These are phyloP conservation scores for Semotilus atromaculatus DNA, from an alignment of 2,797 vertebrate species.

Conservation along the genomic window DNA sequence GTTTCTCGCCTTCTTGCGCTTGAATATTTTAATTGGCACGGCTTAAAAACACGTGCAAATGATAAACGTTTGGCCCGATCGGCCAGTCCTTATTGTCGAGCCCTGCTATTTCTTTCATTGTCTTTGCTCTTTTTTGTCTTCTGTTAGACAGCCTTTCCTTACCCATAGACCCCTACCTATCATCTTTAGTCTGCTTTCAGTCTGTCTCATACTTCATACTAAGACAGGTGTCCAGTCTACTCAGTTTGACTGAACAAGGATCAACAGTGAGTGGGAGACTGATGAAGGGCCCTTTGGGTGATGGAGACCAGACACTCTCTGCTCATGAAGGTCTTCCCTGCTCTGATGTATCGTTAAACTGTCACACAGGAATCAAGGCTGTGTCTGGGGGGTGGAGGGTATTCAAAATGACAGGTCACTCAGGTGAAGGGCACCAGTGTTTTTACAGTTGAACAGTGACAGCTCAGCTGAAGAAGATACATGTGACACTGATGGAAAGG, in stretches of 20 bases:
- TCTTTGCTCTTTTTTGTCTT: neutral
- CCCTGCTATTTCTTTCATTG: neutral
- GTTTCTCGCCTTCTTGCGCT: too few relatives aligned
- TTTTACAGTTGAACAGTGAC: conserved; percentile 58
- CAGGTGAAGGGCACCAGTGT: conserved; percentile 44
- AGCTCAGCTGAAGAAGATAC: conserved; percentile 64
- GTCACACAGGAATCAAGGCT: conserved; percentile 65
- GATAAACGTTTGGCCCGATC: too few relatives aligned
- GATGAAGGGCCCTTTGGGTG: conserved; percentile 54
- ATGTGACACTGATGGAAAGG: conserved; percentile 69
- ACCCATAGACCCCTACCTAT: conserved; percentile 4
- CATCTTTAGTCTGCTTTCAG: conserved; percentile 27
- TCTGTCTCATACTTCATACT: conserved; percentile 35
- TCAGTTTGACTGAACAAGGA: conserved; percentile 50
- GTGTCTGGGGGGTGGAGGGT: conserved; percentile 49
- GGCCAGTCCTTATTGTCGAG: too few relatives aligned
- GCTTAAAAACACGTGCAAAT: too few relatives aligned
- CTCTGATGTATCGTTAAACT: conserved; percentile 69
- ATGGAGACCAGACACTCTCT: conserved; percentile 51
- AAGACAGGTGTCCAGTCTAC: conserved; percentile 53
- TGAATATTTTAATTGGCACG: too few relatives aligned
- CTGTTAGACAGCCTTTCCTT: neutral
- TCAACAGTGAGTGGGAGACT: conserved; percentile 57
- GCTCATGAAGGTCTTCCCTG: conserved; percentile 47
- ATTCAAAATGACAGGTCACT: conserved; percentile 52